phyloP scores from a whole-genome alignment of 2,797 vertebrate species.

The Cyclura pinguis region DNA sequence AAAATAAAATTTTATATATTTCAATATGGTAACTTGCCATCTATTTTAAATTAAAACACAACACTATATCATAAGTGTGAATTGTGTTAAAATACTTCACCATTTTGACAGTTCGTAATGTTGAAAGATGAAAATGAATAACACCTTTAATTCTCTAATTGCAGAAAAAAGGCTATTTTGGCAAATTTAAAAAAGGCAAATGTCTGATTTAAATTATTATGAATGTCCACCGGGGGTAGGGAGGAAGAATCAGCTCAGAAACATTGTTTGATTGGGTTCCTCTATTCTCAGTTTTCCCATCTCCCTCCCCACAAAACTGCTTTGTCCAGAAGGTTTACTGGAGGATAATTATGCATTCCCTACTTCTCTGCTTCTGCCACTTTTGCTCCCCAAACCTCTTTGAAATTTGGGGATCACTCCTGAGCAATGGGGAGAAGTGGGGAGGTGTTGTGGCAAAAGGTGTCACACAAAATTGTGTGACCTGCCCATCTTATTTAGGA shows the following conservation, averaged over 20 bases:
- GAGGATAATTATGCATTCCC: background rate
- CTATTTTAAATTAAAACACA: slow-evolving; percentile 2
- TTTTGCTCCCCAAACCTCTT: background rate
- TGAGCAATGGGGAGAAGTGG: background rate
- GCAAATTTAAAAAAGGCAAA: background rate
- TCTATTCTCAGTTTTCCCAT: background rate
- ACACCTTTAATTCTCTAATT: background rate
- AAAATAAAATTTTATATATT: background rate
- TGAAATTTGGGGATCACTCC: background rate
- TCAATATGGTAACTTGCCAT: background rate
- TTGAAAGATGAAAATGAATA: slow-evolving; percentile 1
- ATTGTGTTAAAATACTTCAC: background rate
- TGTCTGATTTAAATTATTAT: background rate
- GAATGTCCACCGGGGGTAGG: background rate
- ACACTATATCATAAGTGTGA: background rate
- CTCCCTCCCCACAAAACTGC: background rate
- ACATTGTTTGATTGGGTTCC: background rate
- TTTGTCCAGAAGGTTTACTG: background rate
- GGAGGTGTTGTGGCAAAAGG: background rate
- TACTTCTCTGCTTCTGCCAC: background rate
- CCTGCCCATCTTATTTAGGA: background rate
- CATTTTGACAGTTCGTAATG: background rate
- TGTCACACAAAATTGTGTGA: no score
- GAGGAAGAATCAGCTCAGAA: background rate
- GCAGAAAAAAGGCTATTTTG: background rate